Evolutionary conservation across 2,888 invertebrate species (phyloP), one percentile per base, ranked within the genome.

Genomic region (Harpalus rufipes): DNA sequence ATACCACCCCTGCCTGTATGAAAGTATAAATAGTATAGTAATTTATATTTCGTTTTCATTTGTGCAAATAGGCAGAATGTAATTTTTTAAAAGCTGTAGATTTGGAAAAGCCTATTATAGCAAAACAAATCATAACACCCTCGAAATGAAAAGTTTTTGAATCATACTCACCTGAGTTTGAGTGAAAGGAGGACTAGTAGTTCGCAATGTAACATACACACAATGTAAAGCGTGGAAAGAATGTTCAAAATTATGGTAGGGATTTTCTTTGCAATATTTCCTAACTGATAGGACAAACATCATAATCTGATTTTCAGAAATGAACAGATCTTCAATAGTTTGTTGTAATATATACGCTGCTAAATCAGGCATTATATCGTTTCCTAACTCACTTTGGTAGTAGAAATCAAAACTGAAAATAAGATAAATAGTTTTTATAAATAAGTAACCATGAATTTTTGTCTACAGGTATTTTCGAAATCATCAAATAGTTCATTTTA

Each of bases 211-310:
- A 85, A 93, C 89, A 87, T 91, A 94, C 92, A 94, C 92, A 72
- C 93, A 93, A 88, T 94, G 94, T 0, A 92, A 92, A 80, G 94
- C 94, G 81, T 92, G 92, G 89, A 94, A 94, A 0, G 93, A 94
- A 87, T 94, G 94, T 78, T 93, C 93, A 0, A 93, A 93, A 88
- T 94, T 94, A 87, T 94, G 94, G 87, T 94, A 94, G 0, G 93
- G 92, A 87, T 93, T 93, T 56, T 90, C 86, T 3, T 94, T 89
- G 87, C 94, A 94, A 85, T 90, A 89, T 85, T 91, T 90, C 86
- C 88, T 87, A 0, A 93, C 90, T 0, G 93, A 92, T 8, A 94
- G 89, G 0, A 92, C 90, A 87, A 94, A 94, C 87, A 89, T 91
- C 0, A 91, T 91, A 16, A 93, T 87, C 14, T 32, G 12, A 5